phyloP scores from a whole-genome alignment of 1,140 invertebrate genomes.

The Monomorium pharaonis region DNA sequence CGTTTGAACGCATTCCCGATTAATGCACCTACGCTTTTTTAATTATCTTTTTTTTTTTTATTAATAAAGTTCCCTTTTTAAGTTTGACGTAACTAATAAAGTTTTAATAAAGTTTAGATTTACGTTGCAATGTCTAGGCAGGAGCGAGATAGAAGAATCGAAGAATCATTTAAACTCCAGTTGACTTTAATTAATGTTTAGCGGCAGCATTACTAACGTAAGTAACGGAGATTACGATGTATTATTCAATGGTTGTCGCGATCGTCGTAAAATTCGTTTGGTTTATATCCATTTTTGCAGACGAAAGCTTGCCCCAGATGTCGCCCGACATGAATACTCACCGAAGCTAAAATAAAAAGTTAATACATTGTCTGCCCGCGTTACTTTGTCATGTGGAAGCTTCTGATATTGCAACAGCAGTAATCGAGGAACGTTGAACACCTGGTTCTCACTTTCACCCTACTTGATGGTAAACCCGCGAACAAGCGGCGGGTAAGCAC shows the following conservation, averaged over 20 bases:
- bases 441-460: conserved; percentile 48
- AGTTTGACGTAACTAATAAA: background rate
- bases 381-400: conserved; percentile 49
- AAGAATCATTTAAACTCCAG: conserved; percentile 12
- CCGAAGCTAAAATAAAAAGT: conserved; percentile 47
- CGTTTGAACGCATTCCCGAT: background rate
- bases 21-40: background rate
- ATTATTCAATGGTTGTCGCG: conserved; percentile 41
- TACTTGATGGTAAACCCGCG: background rate
- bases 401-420: conserved; percentile 5
- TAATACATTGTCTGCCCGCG: conserved; percentile 41
- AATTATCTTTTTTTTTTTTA: background rate
- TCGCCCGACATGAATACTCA: conserved; percentile 44
- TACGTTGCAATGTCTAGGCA: background rate
- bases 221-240: conserved; percentile 6
- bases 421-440: conserved; percentile 47
- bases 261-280: conserved; percentile 2
- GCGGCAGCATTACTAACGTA: background rate
- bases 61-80: background rate
- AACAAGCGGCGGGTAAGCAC: background rate
- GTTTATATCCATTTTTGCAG: conserved; percentile 39
- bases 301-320: conserved; percentile 21
- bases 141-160: background rate
- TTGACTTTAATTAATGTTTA: conserved; percentile 31
- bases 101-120: background rate